phyloP scores from a whole-genome alignment of 2,797 vertebrate genomes.

The Pelobates cultripes region DNA sequence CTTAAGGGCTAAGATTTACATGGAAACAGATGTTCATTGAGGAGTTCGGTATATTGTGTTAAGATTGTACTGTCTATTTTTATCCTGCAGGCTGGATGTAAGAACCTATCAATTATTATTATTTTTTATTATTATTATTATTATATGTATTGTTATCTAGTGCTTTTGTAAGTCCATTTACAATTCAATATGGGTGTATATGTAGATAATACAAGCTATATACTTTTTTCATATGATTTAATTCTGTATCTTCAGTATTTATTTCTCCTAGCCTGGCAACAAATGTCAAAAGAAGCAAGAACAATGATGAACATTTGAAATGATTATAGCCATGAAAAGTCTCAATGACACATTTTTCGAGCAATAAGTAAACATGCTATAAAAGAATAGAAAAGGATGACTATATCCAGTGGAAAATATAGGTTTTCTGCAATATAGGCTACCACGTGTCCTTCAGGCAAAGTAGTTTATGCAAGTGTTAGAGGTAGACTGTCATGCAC shows the following conservation, averaged over 20 bases:
- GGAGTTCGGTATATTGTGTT: neutral
- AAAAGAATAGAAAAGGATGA: slow-evolving; percentile 12
- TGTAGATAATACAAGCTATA: neutral
- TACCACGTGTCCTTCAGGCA: slow-evolving; percentile 51
- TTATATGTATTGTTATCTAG: no score
- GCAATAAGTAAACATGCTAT: slow-evolving; percentile 5
- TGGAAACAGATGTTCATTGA: neutral
- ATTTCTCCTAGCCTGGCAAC: neutral
- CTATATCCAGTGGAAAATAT: slow-evolving; percentile 52
- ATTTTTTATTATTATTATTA: no score
- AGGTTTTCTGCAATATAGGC: slow-evolving; percentile 45
- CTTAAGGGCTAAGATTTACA: neutral
- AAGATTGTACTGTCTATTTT: neutral
- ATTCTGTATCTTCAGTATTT: neutral
- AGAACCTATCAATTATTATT: no score
- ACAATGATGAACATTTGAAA: no score
- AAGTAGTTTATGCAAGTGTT: slow-evolving; percentile 55
- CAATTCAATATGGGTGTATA: neutral
- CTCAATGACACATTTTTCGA: neutral
- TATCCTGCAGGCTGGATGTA: neutral
- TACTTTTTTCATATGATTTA: neutral
- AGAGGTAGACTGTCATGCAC: slow-evolving; percentile 60
- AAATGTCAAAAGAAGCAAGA: neutral
- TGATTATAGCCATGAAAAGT: no score
- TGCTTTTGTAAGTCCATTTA: neutral